Base-by-base conservation (phyloP, 2,888 invertebrate genomes). In the Dryococelus australis region DNA sequence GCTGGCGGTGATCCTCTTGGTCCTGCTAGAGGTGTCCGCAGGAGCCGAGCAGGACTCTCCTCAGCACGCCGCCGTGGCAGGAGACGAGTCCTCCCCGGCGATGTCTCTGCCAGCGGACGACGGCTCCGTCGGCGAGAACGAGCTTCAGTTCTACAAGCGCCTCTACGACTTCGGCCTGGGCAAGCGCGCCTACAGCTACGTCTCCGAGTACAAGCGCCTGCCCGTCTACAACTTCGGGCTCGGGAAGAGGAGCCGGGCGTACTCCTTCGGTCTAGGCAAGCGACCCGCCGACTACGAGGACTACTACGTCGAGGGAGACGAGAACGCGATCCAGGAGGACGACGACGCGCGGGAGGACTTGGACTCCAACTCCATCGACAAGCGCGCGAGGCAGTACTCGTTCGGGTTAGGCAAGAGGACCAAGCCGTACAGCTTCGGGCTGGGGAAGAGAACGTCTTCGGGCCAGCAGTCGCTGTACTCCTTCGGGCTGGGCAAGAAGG, bases 241-340 rank as follows among this genome's bases (percentile, higher is more conserved):
- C 90, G 91, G 91, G 88, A 90, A 93, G 91, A 80, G 94, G 92
- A 87, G 87, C 79, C 94, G 95, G 43, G 94, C 94, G 0, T 96
- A 95, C 92, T 94, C 95, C 43, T 96, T 96, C 90, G 96, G 96
- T 0, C 92, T 96, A 24, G 96, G 96, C 0, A 95, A 96, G 90
- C 85, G 90, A 8, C 87, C 87, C 65, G 87, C 87, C 78, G 88
- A 86, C 65, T 87, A 88, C 35, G 88, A 88, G 20, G 87, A 91
- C 3, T 92, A 93, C 86, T 92, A 92, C 0, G 91, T 93, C 43
- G 87, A 78, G 24, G 88, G 87, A 20, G 84, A 83, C 0, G 87
- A 88, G 20, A n/a, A n/a, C n/a, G n/a, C n/a, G n/a, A n/a, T n/a
- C n/a, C n/a, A n/a, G n/a, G n/a, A n/a, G n/a, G n/a, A n/a, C n/a